phyloP scores from a whole-genome alignment of 2,888 invertebrate species.

The Desoria tigrina region DNA sequence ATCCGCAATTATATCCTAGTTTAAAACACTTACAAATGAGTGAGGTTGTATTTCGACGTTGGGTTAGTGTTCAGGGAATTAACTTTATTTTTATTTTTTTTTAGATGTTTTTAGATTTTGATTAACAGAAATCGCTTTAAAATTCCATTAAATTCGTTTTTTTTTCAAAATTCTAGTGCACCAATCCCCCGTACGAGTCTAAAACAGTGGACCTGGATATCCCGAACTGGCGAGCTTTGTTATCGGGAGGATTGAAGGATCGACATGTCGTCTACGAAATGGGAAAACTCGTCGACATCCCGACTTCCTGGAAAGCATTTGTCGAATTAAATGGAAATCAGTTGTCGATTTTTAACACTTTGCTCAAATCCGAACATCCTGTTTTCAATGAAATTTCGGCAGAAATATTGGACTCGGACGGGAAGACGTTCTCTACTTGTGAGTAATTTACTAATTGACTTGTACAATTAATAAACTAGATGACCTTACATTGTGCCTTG shows the following conservation, averaged over 20 bases:
- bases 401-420: slow-evolving; percentile 41
- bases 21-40: no score
- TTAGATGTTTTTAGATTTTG: no score
- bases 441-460: slow-evolving; percentile 12
- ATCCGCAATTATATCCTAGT: not conserved
- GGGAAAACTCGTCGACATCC: slow-evolving; percentile 35
- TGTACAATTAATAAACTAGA: not conserved
- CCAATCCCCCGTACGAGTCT: slow-evolving; percentile 41
- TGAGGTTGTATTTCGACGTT: no score
- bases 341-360: slow-evolving; percentile 35
- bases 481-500: not conserved
- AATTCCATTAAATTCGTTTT: not conserved
- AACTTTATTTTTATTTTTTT: no score
- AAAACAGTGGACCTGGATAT: slow-evolving; percentile 43
- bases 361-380: slow-evolving; percentile 31
- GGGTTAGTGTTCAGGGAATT: no score
- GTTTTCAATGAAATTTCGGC: slow-evolving; percentile 41
- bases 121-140: no score
- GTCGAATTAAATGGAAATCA: slow-evolving; percentile 40
- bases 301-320: slow-evolving; percentile 40
- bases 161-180: slow-evolving; percentile 22
- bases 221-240: slow-evolving; percentile 36
- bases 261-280: slow-evolving; percentile 38
- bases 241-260: slow-evolving; percentile 34
- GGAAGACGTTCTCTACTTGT: slow-evolving; percentile 38